These are phyloP conservation scores for Lordiphosa collinella DNA, from an alignment of 1,140 invertebrate genomes.

Conservation along the genomic window DNA sequence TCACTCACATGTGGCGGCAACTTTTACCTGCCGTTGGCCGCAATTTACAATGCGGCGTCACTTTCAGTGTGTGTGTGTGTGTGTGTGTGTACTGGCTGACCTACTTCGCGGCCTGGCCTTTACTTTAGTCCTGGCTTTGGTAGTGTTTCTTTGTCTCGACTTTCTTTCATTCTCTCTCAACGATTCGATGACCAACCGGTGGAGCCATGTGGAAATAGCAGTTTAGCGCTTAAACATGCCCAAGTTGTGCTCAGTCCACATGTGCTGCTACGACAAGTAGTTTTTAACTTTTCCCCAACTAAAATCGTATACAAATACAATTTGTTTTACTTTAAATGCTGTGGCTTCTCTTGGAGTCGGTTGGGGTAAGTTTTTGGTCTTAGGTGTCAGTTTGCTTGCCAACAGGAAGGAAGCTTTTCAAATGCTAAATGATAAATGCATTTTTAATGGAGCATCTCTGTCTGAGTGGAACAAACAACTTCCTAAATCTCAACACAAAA, in stretches of 20 bases:
- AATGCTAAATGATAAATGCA: conserved; percentile 75
- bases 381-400: conserved; percentile 45
- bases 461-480: conserved; percentile 51
- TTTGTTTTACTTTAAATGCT: no score
- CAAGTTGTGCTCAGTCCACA: conserved; percentile 54
- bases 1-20: conserved; percentile 39
- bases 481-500: conserved; percentile 39
- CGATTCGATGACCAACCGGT: conserved; percentile 63
- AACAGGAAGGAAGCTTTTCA: conserved; percentile 70
- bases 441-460: conserved; percentile 64
- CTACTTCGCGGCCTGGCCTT: conserved; percentile 41
- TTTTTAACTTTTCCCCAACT: conserved; percentile 37
- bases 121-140: conserved; percentile 40
- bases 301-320: neutral
- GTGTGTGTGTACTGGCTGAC: conserved; percentile 33
- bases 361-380: conserved; percentile 22
- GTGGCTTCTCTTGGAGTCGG: conserved; percentile 4
- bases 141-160: conserved; percentile 71
- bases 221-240: conserved; percentile 74
- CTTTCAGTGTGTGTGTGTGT: conserved; percentile 2
- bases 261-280: conserved; percentile 16
- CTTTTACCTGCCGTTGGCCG: conserved; percentile 52
- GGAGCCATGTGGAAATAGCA: conserved; percentile 68
- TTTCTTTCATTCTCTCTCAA: conserved; percentile 4
- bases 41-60: conserved; percentile 36